phyloP scores from a whole-genome alignment of 1,140 invertebrate genomes.

The Drosophila orosa region DNA sequence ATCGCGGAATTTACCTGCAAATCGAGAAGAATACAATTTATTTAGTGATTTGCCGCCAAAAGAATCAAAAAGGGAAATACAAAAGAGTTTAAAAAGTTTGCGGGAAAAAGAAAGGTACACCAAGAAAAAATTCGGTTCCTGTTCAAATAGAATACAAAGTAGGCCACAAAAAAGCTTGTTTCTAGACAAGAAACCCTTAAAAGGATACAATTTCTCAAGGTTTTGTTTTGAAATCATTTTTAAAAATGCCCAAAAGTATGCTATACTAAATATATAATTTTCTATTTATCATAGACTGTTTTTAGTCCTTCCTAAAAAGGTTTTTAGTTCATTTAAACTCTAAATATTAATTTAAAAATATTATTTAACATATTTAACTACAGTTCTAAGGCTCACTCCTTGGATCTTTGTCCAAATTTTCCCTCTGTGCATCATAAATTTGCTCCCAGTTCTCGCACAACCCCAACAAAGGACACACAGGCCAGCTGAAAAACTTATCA shows the following conservation, averaged over 20 bases:
- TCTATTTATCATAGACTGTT: neutral
- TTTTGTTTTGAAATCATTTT: neutral
- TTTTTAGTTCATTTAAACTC: neutral
- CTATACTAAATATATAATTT: neutral
- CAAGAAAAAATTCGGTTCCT: neutral
- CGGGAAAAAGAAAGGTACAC: neutral
- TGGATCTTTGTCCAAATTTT: neutral
- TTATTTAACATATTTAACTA: neutral
- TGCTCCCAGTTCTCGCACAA: constrained; percentile 33
- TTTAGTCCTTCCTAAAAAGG: neutral
- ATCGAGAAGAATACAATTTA: constrained; percentile 63
- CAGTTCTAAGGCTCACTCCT: neutral
- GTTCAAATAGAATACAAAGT: neutral
- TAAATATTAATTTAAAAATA: neutral
- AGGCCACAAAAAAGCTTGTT: neutral
- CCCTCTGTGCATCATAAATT: constrained; percentile 45
- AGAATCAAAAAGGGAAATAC: neutral
- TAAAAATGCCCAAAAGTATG: neutral
- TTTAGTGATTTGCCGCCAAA: constrained; percentile 56
- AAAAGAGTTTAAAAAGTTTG: constrained; percentile 2
- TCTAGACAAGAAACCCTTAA: neutral
- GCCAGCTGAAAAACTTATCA: constrained; percentile 66
- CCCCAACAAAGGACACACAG: constrained; percentile 52
- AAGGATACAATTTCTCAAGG: neutral
- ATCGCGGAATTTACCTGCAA: constrained; percentile 90